These are phyloP conservation scores for Petrocephalus microphthalmus DNA, from an alignment of 2,113 vertebrate genomes.

Conservation along the genomic window DNA sequence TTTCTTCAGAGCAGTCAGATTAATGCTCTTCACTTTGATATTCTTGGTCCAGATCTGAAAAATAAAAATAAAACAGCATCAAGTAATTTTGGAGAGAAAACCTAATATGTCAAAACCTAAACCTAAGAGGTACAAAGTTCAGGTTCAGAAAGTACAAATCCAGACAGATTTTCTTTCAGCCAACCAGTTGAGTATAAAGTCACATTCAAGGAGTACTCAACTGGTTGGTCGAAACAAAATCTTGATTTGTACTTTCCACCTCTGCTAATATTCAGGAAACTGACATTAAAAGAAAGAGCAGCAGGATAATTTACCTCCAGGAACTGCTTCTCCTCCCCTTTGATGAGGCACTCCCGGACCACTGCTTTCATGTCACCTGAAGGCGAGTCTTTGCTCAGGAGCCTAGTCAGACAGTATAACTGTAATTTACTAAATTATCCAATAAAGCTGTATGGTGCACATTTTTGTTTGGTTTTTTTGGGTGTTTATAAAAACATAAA, in stretches of 20 bases:
- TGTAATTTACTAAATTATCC: neutral
- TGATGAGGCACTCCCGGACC: constrained; percentile 67
- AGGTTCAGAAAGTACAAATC: neutral
- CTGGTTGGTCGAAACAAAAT: neutral
- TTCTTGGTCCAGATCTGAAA: constrained; percentile 88
- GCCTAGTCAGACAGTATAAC: constrained; percentile 50
- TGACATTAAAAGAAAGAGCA: neutral
- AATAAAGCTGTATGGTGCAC: neutral
- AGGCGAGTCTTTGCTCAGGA: constrained; percentile 81
- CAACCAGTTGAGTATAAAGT: neutral
- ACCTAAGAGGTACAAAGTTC: neutral
- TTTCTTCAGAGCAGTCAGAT: constrained; percentile 79
- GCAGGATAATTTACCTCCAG: constrained; percentile 67
- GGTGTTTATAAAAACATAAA: neutral
- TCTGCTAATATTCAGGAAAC: neutral
- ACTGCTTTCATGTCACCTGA: constrained; percentile 85
- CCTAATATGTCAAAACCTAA: neutral
- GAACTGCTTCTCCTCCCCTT: constrained; percentile 86
- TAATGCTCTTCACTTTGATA: constrained; percentile 83
- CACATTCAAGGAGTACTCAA: neutral
- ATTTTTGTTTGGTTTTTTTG: neutral
- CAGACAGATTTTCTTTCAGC: neutral
- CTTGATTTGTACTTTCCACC: neutral
- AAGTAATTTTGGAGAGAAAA: neutral
- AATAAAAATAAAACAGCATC: neutral